Evolutionary conservation across 2,797 vertebrate species (phyloP).

Genomic region (Rhinophrynus dorsalis): DNA sequence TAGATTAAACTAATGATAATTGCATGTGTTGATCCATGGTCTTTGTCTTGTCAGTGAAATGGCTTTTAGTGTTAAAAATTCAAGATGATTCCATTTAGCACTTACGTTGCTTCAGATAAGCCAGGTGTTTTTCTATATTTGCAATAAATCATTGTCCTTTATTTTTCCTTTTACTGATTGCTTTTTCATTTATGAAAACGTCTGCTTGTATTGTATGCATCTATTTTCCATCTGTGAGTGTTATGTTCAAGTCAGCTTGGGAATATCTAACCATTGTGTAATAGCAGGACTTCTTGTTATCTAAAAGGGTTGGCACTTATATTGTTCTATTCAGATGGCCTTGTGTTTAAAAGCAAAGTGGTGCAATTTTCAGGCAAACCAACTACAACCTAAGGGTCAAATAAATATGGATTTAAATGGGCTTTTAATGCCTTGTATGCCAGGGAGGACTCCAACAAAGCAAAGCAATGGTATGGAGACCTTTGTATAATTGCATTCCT

Average conservation of each 20-base stretch:
- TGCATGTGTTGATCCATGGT: not conserved
- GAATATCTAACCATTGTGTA: too few relatives aligned
- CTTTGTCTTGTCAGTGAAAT: conserved; percentile 11
- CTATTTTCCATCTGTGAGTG: conserved; percentile 1
- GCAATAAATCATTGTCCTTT: conserved; percentile 32
- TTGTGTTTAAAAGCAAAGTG: too few relatives aligned
- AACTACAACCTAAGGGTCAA: too few relatives aligned
- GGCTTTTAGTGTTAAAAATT: conserved; percentile 23
- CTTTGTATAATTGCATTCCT: too few relatives aligned
- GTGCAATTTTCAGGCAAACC: too few relatives aligned
- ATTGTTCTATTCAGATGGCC: too few relatives aligned
- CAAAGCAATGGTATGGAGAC: too few relatives aligned
- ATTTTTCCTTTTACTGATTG: conserved; percentile 10
- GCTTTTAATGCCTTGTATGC: too few relatives aligned
- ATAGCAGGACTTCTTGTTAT: too few relatives aligned
- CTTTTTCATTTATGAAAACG: not conserved
- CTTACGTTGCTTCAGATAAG: conserved; percentile 19
- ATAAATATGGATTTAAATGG: too few relatives aligned
- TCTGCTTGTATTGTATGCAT: not conserved
- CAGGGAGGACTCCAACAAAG: too few relatives aligned
- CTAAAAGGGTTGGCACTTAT: too few relatives aligned
- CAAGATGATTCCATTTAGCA: conserved; percentile 20
- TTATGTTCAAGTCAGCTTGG: not conserved
- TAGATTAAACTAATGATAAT: conserved; percentile 31
- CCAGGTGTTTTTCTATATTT: conserved; percentile 30